Percentiles rank a stretch among this genome's conserved stretches.
These are phyloP conservation scores for Chelidonichthys spinosus DNA, from an alignment of 2,797 vertebrate genomes.

Conservation along the genomic window DNA sequence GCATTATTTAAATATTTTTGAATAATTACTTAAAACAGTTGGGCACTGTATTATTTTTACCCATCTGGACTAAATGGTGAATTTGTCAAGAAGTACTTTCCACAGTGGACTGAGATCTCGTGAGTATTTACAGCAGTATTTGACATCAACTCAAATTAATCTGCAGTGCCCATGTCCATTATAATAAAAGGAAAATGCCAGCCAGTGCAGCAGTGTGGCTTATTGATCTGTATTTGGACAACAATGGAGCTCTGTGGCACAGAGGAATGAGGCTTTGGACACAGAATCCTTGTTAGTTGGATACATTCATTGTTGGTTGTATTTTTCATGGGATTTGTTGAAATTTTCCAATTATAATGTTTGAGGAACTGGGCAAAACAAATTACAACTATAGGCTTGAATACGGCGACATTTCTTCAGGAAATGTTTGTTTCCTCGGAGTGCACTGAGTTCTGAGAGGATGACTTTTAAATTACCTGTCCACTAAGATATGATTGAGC, in stretches of 20 bases:
- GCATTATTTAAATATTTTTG: no score
- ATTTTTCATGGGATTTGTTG: slow-evolving; percentile 18
- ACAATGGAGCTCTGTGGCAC: not conserved
- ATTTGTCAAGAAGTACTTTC: not conserved
- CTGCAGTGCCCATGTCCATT: not conserved
- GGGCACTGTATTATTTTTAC: not conserved
- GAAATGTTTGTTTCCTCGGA: slow-evolving; percentile 14
- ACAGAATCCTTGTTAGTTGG: slow-evolving; percentile 1
- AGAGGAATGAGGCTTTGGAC: slow-evolving; percentile 9
- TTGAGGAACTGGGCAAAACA: slow-evolving; percentile 25
- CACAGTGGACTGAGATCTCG: not conserved
- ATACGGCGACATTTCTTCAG: slow-evolving; percentile 20
- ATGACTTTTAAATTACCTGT: slow-evolving; percentile 64
- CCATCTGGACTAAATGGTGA: not conserved
- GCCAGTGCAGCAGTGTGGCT: not conserved
- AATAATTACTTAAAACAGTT: not conserved
- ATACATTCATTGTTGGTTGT: slow-evolving; percentile 10
- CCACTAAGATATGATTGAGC: slow-evolving; percentile 45
- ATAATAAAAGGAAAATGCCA: slow-evolving; percentile 14
- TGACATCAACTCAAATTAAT: not conserved
- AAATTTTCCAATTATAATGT: slow-evolving; percentile 21
- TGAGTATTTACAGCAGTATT: slow-evolving; percentile 1
- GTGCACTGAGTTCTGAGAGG: slow-evolving; percentile 34
- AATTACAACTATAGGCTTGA: slow-evolving; percentile 28
- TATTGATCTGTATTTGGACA: slow-evolving; percentile 20